phyloP scores from a whole-genome alignment of 2,888 invertebrate genomes.

The Carpatolechia fugitivella region DNA sequence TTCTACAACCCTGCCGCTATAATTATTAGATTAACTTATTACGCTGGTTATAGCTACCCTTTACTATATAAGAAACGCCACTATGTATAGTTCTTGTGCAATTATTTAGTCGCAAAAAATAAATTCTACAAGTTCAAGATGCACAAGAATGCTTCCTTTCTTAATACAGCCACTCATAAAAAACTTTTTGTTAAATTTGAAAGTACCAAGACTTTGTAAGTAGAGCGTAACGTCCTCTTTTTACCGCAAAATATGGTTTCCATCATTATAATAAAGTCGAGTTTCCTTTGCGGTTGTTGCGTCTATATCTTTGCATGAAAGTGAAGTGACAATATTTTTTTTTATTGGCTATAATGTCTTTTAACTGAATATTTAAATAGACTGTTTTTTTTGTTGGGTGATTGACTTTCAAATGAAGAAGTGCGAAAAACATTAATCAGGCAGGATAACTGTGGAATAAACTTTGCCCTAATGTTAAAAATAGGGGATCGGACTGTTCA shows the following conservation, averaged over 20 bases:
- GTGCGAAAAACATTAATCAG: no score
- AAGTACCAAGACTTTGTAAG: constrained; percentile 12
- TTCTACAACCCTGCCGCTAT: no score
- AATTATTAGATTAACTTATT: no score
- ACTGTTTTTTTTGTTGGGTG: no score
- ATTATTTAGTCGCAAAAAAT: not conserved
- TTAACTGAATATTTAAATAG: no score
- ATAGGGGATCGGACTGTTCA: no score
- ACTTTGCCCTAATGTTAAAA: no score
- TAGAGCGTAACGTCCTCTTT: constrained; percentile 6
- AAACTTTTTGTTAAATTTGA: constrained; percentile 15
- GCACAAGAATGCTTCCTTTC: not conserved
- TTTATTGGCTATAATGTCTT: not conserved
- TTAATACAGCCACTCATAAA: not conserved
- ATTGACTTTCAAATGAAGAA: no score
- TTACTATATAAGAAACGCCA: no score
- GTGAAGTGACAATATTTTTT: constrained; percentile 13
- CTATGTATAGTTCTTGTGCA: no score
- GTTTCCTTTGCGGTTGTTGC: not conserved
- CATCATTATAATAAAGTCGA: not conserved
- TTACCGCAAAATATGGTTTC: not conserved
- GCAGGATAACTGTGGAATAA: no score
- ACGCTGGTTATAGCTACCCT: no score
- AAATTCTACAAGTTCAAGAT: not conserved
- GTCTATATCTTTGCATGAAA: not conserved